Evolutionary conservation across 2,888 invertebrate species (phyloP), one percentile per base, ranked within the genome.

Genomic region (Lutraria lutraria): DNA sequence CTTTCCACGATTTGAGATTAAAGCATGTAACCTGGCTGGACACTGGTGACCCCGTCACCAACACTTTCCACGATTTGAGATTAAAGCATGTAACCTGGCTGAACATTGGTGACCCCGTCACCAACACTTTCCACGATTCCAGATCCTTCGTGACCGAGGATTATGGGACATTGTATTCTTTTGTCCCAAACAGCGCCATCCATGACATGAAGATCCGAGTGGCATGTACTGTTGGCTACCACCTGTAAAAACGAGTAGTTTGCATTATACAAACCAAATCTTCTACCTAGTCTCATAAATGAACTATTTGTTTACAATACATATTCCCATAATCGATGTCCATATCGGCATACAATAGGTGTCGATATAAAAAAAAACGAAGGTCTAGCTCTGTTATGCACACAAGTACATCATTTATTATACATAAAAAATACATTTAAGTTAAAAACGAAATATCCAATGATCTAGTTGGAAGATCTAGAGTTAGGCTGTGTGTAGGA

Each of bases 71-170:
- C 99, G 94, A 99, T 97, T 56, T n/a, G 43, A 43, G 8, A 43
- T 43, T 43, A 68, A 68, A 68, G 25, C 25, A 29, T 63, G 16
- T 8, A 89, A 97, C 99, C 99, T 54, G 98, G 97, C 95, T 98
- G 97, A 16, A 96, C 95, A 25, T 94, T 93, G 0, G 98, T 98
- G 0, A 99, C 99, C 31, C 98, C 98, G 95, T 98, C 98, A 0
- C 99, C 99, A 84, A 99, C 97, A 97, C 99, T 99, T 97, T 99
- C 99, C n/a, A 99, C 99, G 94, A 99, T 97, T 56, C 99, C 99
- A 72, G 96, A 96, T 63, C 99, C 99, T 97, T 99, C 99, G 95
- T 99, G 99, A 0, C 99, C 99, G 81, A 99, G 97, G 93, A 99
- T 97, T 10, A 98, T 98, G 0, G 99, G 99, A 21, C 79, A 88